Evolutionary conservation across 2,113 vertebrate genomes (phyloP).

Genomic region (Oreochromis tanganicae): DNA sequence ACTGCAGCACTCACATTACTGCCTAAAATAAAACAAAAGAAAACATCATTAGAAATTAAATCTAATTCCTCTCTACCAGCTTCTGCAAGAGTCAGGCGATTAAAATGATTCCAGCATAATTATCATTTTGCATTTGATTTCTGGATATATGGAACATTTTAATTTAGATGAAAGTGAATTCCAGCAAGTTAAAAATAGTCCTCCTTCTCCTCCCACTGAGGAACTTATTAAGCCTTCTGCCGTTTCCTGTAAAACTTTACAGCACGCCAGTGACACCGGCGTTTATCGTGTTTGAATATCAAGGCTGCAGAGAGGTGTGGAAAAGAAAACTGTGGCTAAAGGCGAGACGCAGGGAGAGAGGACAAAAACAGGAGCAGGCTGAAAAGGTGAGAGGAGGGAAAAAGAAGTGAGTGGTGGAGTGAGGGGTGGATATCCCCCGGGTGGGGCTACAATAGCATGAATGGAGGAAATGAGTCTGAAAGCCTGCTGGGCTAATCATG

Average conservation of each 20-base stretch:
- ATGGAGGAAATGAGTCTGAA: conserved; percentile 21
- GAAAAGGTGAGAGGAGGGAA: neutral
- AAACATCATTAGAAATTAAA: neutral
- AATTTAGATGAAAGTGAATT: neutral
- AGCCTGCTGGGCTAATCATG: conserved; percentile 26
- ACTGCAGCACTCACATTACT: neutral
- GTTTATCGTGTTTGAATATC: neutral
- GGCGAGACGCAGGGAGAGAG: neutral
- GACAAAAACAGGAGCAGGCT: neutral
- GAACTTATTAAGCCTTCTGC: neutral
- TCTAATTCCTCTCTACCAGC: neutral
- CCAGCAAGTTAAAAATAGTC: neutral
- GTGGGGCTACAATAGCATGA: conserved; percentile 10
- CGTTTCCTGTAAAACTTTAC: neutral
- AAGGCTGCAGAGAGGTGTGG: neutral
- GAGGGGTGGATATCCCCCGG: neutral
- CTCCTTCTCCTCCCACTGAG: neutral
- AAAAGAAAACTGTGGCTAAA: neutral
- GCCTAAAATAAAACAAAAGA: neutral
- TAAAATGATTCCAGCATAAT: neutral
- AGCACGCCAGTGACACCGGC: neutral
- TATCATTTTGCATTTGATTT: neutral
- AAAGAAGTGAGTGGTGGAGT: neutral
- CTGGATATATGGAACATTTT: neutral
- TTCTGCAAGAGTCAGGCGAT: neutral